A percentile compares a stretch with the other conserved stretches of the same genome.
Conservation (phyloP, 2,888 invertebrate species). For the Drosophila prostipennis region DNA sequence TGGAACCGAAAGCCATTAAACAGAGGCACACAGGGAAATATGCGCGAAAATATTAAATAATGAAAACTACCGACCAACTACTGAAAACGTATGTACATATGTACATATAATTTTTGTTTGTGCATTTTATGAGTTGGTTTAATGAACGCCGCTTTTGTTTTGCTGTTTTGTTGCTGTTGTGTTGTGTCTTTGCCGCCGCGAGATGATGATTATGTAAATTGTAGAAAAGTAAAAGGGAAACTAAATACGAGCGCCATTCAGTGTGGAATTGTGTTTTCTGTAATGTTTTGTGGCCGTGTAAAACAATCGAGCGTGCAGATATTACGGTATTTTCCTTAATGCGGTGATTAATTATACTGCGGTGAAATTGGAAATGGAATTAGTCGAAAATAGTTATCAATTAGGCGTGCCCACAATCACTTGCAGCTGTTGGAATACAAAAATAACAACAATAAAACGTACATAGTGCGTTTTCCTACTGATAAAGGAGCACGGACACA, state of each 20-base stretch:
- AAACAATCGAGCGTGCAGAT: slow-evolving; percentile 36
- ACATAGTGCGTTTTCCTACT: slow-evolving; percentile 20
- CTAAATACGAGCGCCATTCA: slow-evolving; percentile 62
- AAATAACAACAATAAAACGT: slow-evolving; percentile 2
- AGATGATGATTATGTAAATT: slow-evolving; percentile 74
- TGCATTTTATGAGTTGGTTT: slow-evolving; percentile 49
- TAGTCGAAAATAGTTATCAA: slow-evolving; percentile 51
- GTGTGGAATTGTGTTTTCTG: slow-evolving; percentile 23
- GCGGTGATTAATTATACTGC: slow-evolving; percentile 66
- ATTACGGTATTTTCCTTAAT: slow-evolving; percentile 34
- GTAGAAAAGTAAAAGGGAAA: slow-evolving; percentile 76
- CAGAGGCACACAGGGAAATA: slow-evolving; percentile 48
- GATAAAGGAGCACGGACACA: slow-evolving; percentile 65
- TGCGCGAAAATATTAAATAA: slow-evolving; percentile 52
- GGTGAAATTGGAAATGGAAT: slow-evolving; percentile 32
- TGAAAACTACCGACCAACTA: slow-evolving; percentile 45
- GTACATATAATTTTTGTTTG: slow-evolving; percentile 3
- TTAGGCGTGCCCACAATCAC: slow-evolving; percentile 50
- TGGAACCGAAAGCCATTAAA: slow-evolving; percentile 44
- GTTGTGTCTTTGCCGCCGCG: slow-evolving; percentile 55
- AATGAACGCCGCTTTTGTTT: slow-evolving; percentile 56
- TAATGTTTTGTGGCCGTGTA: slow-evolving; percentile 21
- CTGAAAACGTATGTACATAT: background rate
- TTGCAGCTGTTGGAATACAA: slow-evolving; percentile 36
- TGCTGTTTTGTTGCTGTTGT: slow-evolving; percentile 32